These are phyloP conservation scores for Drosophila formosana DNA, from an alignment of 2,888 invertebrate species.

Conservation along the genomic window DNA sequence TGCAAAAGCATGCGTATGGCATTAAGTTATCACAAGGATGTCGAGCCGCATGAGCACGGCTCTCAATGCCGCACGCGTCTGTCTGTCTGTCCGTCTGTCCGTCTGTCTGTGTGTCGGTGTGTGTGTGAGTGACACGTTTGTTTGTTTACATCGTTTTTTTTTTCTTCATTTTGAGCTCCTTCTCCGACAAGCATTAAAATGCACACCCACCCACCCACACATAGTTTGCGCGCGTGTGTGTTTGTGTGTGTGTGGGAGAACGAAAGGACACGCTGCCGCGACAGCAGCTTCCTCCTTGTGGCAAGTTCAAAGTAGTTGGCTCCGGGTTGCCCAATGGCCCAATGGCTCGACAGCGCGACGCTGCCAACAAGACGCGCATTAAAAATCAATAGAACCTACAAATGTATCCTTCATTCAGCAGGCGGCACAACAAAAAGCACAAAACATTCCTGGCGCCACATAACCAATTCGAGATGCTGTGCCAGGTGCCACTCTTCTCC, in stretches of 20 bases:
- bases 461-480: constrained; percentile 34
- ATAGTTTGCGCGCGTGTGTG: too few relatives aligned
- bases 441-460: constrained; percentile 63
- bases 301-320: constrained; percentile 66
- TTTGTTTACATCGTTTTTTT: constrained; percentile 36
- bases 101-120: constrained; percentile 1
- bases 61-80: constrained; percentile 1
- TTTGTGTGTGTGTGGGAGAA: background rate
- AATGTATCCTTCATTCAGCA: constrained; percentile 63
- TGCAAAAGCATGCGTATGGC: constrained; percentile 72
- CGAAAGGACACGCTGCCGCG: constrained; percentile 18
- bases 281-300: constrained; percentile 49
- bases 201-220: constrained; percentile 23
- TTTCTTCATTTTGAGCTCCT: constrained; percentile 33
- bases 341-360: constrained; percentile 29
- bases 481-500: constrained; percentile 32
- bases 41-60: constrained; percentile 34
- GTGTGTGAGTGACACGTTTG: constrained; percentile 42
- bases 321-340: constrained; percentile 41
- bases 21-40: constrained; percentile 69
- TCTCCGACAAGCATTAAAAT: constrained; percentile 63
- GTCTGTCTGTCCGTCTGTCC: constrained; percentile 1
- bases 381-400: constrained; percentile 76
- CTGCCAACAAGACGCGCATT: constrained; percentile 68
- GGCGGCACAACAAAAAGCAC: constrained; percentile 44